Evolutionary conservation across 2,797 vertebrate species (phyloP).

Genomic region (Brachyrhaphis roseni): DNA sequence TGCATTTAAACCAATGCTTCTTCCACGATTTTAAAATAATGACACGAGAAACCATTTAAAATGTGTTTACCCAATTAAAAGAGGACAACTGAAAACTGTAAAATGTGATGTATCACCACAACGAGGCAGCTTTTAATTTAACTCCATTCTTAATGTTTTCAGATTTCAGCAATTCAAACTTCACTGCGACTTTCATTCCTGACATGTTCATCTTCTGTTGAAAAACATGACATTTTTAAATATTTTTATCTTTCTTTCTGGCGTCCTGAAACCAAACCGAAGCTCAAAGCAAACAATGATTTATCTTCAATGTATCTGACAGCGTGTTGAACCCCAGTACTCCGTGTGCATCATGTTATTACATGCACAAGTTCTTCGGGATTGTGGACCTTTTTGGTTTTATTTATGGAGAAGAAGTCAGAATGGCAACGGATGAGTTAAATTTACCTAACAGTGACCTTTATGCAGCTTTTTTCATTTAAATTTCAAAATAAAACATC

Average conservation of each 20-base stretch:
- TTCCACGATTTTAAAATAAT: not conserved
- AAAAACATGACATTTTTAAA: not conserved
- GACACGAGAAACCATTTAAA: not conserved
- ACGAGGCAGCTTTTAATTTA: not conserved
- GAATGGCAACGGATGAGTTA: not conserved
- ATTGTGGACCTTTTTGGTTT: not conserved
- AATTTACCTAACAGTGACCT: not conserved
- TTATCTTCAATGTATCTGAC: not conserved
- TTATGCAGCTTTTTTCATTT: not conserved
- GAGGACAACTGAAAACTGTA: not conserved
- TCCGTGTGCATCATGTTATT: not conserved
- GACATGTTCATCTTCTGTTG: not conserved
- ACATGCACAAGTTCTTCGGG: not conserved
- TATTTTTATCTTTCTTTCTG: not conserved
- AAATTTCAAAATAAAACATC: not conserved
- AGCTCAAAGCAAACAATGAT: not conserved
- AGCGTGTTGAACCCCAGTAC: not conserved
- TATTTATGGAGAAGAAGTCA: not conserved
- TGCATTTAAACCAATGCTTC: not conserved
- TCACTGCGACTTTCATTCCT: not conserved
- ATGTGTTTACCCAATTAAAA: not conserved
- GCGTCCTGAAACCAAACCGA: not conserved
- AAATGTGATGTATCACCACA: not conserved
- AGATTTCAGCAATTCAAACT: not conserved
- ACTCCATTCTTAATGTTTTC: not conserved